These are phyloP conservation scores for Amblyopsis hoosieri DNA, from an alignment of 2,797 vertebrate genomes.

Conservation along the genomic window DNA sequence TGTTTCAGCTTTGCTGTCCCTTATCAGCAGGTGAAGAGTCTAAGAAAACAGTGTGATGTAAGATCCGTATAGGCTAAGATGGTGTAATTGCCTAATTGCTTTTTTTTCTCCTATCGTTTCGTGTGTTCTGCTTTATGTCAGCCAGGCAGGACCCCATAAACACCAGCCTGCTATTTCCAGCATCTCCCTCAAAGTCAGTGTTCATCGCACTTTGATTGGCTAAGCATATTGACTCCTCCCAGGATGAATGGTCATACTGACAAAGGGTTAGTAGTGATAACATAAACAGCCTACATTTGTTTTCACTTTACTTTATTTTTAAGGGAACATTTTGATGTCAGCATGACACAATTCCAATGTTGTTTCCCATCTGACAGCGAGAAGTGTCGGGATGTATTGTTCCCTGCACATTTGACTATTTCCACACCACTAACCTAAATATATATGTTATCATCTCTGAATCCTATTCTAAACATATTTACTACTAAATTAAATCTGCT, in stretches of 20 bases:
- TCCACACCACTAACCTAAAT: too few species aligned
- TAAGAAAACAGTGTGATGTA: slow-evolving; percentile 78
- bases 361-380: too few species aligned
- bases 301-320: slow-evolving; percentile 20
- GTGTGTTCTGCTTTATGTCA: slow-evolving; percentile 79
- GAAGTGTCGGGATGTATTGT: too few species aligned
- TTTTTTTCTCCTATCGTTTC: slow-evolving; percentile 62
- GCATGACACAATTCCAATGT: too few species aligned
- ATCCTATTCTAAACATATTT: too few species aligned
- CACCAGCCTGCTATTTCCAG: slow-evolving; percentile 61
- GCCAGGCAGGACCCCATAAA: slow-evolving; percentile 74
- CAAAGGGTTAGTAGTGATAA: slow-evolving; percentile 69
- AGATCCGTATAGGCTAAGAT: slow-evolving; percentile 65
- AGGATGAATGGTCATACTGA: slow-evolving; percentile 68
- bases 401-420: too few species aligned
- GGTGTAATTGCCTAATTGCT: slow-evolving; percentile 84
- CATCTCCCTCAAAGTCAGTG: slow-evolving; percentile 69
- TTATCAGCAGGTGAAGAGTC: slow-evolving; percentile 73
- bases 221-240: slow-evolving; percentile 68
- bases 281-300: slow-evolving; percentile 37
- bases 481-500: too few species aligned
- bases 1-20: slow-evolving; percentile 56
- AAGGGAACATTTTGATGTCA: background rate
- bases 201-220: slow-evolving; percentile 63
- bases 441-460: too few species aligned